Percentiles rank a stretch among this genome's conserved stretches.
Conservation (phyloP, 2,888 invertebrate species). For the Dasypolia templi region DNA sequence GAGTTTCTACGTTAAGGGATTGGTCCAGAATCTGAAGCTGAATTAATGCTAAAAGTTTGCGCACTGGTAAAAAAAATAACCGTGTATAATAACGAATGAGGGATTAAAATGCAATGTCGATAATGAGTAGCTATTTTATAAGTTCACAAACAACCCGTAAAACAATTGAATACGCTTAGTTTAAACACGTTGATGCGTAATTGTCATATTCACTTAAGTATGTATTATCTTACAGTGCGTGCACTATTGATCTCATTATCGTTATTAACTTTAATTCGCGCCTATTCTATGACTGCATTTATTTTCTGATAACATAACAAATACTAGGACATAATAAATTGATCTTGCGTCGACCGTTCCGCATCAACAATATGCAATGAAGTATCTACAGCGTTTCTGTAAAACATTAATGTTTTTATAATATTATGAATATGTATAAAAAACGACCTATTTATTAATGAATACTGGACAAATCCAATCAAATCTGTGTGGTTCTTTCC, state of each 20-base stretch:
- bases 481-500: neutral
- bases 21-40: too few species aligned
- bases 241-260: slow-evolving; percentile 28
- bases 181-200: neutral
- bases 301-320: slow-evolving; percentile 28
- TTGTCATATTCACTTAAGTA: neutral
- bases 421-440: neutral
- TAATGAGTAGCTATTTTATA: neutral
- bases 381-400: slow-evolving; percentile 12
- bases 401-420: slow-evolving; percentile 1
- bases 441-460: neutral
- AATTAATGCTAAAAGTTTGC: too few species aligned
- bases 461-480: neutral
- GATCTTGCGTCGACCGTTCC: slow-evolving; percentile 57
- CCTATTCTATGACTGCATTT: slow-evolving; percentile 44
- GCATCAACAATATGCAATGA: slow-evolving; percentile 36
- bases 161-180: neutral
- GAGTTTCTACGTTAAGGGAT: too few species aligned
- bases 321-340: slow-evolving; percentile 38
- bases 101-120: neutral
- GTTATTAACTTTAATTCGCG: slow-evolving; percentile 17
- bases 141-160: neutral
- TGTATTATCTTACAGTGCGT: neutral
- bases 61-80: too few species aligned
- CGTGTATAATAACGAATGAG: neutral